Evolutionary conservation across 2,888 invertebrate genomes (phyloP).

Genomic region (Troides oblongomaculatus): DNA sequence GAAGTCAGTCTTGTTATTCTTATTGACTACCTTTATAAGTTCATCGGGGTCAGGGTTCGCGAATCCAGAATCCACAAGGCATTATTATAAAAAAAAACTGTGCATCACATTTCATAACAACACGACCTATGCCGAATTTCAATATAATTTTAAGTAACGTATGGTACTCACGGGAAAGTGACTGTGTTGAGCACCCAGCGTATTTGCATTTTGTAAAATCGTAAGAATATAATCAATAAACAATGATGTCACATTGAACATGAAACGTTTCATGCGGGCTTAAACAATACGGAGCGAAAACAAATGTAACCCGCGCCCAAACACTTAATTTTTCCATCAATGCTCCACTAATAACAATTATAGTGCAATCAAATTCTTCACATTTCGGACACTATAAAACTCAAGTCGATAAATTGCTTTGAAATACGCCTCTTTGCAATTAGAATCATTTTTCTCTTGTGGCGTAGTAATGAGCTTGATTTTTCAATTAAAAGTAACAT

Average conservation of each 20-base stretch:
- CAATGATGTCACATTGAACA: constrained; percentile 23
- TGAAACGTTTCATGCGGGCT: constrained; percentile 14
- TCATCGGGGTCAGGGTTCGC: no score
- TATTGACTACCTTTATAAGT: no score
- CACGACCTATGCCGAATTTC: no score
- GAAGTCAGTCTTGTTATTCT: no score
- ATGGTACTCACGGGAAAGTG: no score
- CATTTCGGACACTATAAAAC: constrained; percentile 48
- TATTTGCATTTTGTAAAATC: background rate
- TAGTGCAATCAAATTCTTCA: constrained; percentile 58
- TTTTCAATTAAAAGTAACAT: constrained; percentile 52
- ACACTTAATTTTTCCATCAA: constrained; percentile 52
- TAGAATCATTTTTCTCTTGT: constrained; percentile 40
- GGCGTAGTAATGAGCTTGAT: constrained; percentile 33
- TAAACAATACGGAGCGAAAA: constrained; percentile 37
- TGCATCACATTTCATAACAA: no score
- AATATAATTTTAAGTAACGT: no score
- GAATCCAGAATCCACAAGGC: no score
- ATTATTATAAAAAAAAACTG: no score
- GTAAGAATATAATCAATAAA: constrained; percentile 6
- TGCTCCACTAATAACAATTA: constrained; percentile 57
- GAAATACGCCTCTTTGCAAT: constrained; percentile 32
- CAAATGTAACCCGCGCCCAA: constrained; percentile 32
- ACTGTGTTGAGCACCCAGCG: no score
- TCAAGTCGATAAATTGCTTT: constrained; percentile 32